A percentile compares a stretch with the other conserved stretches of the same genome.
These are phyloP conservation scores for Margarornis squamiger DNA, from an alignment of 2,797 vertebrate species.

Conservation along the genomic window DNA sequence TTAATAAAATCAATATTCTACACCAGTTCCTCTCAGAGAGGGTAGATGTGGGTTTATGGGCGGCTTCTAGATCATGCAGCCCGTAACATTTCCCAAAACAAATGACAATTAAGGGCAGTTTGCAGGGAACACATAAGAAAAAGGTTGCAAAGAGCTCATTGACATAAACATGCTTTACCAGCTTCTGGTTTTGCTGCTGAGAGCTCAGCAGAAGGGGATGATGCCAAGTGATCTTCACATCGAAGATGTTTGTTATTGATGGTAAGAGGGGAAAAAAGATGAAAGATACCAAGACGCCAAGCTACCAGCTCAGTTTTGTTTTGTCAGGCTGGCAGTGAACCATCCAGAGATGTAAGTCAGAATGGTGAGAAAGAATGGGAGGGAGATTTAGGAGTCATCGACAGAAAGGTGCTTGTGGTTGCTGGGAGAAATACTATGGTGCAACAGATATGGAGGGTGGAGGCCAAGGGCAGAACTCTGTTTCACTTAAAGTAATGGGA, in stretches of 20 bases:
- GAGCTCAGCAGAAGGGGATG: conserved; percentile 32
- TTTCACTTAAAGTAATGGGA: not conserved
- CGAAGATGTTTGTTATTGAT: conserved; percentile 10
- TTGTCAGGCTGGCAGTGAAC: conserved; percentile 25
- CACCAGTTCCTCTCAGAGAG: not conserved
- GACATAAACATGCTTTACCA: conserved; percentile 30
- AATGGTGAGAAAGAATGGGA: conserved; percentile 49
- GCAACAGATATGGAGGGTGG: not conserved
- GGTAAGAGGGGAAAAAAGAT: conserved; percentile 37
- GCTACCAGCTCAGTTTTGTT: conserved; percentile 48
- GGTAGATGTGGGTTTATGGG: not conserved
- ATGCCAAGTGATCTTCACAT: conserved; percentile 40
- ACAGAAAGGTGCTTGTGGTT: conserved; percentile 22
- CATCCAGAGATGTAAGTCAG: not conserved
- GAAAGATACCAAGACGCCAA: conserved; percentile 34
- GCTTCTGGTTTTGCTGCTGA: conserved; percentile 21
- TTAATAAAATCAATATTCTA: not conserved
- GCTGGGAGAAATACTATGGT: not conserved
- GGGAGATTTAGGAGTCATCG: not conserved
- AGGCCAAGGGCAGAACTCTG: not conserved
- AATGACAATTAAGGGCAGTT: not conserved
- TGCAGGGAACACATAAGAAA: not conserved
- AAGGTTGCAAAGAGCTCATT: not conserved
- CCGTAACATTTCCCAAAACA: not conserved
- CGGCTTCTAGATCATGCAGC: not conserved